Base-by-base conservation (phyloP, 2,797 vertebrate genomes). In the Acanthornis magna region DNA sequence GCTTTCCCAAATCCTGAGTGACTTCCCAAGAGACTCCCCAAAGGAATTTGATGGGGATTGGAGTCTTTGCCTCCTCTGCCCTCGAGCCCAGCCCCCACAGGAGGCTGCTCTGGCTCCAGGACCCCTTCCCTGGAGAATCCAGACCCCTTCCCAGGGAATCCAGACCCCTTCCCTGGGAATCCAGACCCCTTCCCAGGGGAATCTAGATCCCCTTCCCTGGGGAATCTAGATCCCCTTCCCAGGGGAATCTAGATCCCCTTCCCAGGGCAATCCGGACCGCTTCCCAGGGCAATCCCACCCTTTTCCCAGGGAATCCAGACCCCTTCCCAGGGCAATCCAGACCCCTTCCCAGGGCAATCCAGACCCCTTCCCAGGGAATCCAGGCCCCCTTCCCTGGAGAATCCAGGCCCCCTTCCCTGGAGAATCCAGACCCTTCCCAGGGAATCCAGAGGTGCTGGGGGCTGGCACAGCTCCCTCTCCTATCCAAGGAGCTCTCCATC, bases 211-310 rank as follows among this genome's bases (percentile, higher is more conserved):
- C 1, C 1, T 23, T 29, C 63, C 4, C 1, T n/a, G 10, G 42
- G 2, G 14, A 45, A 45, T 45, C 26, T 1, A 1, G n/a, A 9
- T 1, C 0, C n/a, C n/a, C 9, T 45, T 20, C 29, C 14, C 12
- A 40, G 40, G 16, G 34, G 14, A 45, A 45, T 45, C 26, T 1
- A 1, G n/a, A 9, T 1, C 0, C n/a, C n/a, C 9, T 45, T 20
- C 29, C 14, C 12, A 40, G 40, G 16, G 34, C n/a, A 16, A 7
- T 12, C 9, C 6, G 0, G 6, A 22, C 26, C 45, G 25, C 15
- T 42, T 30, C 11, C 47, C 23, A n/a, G 10, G 7, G 27, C 3
- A 43, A 45, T 7, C 23, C 1, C 2, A 26, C 12, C 1, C 0
- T 22, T 40, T 7, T 47, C 66, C 4, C 3, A 12, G 48, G 36